Evolutionary conservation across 2,888 invertebrate genomes (phyloP).

Genomic region (Lithophane semibrunnea): DNA sequence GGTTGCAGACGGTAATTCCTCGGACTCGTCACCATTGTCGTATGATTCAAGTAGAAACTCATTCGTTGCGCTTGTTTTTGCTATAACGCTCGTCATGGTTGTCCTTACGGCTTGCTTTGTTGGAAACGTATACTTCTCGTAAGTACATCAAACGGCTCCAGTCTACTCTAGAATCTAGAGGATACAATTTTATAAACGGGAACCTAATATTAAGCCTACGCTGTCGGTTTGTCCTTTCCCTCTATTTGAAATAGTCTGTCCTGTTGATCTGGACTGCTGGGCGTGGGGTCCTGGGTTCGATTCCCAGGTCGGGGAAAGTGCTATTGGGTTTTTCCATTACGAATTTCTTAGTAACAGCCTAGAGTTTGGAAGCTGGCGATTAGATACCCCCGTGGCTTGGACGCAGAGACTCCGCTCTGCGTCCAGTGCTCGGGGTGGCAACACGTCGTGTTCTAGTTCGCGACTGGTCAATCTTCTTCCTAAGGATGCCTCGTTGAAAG

Average conservation of each 20-base stretch:
- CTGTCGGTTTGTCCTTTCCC: no score
- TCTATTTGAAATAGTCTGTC: background rate
- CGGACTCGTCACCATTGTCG: background rate
- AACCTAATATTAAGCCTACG: background rate
- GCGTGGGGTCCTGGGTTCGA: background rate
- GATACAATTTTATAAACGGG: background rate
- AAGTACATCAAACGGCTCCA: slow-evolving; percentile 34
- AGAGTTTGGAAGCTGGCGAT: background rate
- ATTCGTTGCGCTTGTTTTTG: slow-evolving; percentile 60
- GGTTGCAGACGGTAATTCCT: background rate
- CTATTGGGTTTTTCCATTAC: background rate
- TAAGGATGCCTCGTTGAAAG: no score
- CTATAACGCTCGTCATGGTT: slow-evolving; percentile 56
- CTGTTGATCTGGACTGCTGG: background rate
- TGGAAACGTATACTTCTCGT: slow-evolving; percentile 46
- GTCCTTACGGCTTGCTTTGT: slow-evolving; percentile 40
- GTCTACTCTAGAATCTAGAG: background rate
- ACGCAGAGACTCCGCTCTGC: no score
- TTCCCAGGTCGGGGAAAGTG: background rate
- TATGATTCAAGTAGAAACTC: slow-evolving; percentile 35
- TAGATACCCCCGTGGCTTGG: no score
- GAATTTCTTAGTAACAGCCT: background rate
- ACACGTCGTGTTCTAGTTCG: no score
- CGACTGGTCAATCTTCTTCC: no score
- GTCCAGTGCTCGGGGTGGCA: no score